Evolutionary conservation across 1,140 invertebrate species (phyloP), one percentile per base, ranked within the genome.

Genomic region (Maniola jurtina): DNA sequence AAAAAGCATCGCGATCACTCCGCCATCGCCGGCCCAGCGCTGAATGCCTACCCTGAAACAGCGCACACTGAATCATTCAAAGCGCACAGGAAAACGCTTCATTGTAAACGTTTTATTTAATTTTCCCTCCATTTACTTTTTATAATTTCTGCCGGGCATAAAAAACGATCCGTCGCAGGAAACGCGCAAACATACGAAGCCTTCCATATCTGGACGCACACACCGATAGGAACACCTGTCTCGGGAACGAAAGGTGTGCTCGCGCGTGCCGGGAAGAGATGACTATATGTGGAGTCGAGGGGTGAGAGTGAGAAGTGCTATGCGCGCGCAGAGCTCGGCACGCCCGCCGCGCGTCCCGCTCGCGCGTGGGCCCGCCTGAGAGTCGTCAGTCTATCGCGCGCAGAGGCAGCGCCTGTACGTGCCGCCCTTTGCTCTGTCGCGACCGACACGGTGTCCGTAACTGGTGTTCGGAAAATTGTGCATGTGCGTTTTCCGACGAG

Each of bases 71-170:
- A 86, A 89, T 87, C 81, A 87, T 87, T 83, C 79, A 86, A 89
- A 87, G 84, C 79, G 86, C 83, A 86, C 86, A 90, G 88, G 88
- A 89, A 90, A 90, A 86, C 83, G 85, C 83, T 90, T 90, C 81
- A 88, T 90, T 89, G 86, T 90, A 89, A 88, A 90, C 86, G 86
- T 90, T 90, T 89, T 89, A 90, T 90, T 89, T 90, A 89, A 90
- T 89, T 90, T 88, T 90, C 86, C 86, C 85, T 90, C 85, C 88
- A 89, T 90, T 89, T 90, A 89, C 86, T 90, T 90, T 88, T 89
- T 89, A 90, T 90, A 90, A 90, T 90, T 90, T 90, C 83, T 90
- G 85, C 81, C 79, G 81, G 83, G 86, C 82, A 87, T 89, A 90
- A 90, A 90, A 90, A 89, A 88, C 86, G 86, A 89, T 90, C 84